Base-by-base conservation (phyloP, 2,797 vertebrate species). In the Schizopygopsis pylzovi region DNA sequence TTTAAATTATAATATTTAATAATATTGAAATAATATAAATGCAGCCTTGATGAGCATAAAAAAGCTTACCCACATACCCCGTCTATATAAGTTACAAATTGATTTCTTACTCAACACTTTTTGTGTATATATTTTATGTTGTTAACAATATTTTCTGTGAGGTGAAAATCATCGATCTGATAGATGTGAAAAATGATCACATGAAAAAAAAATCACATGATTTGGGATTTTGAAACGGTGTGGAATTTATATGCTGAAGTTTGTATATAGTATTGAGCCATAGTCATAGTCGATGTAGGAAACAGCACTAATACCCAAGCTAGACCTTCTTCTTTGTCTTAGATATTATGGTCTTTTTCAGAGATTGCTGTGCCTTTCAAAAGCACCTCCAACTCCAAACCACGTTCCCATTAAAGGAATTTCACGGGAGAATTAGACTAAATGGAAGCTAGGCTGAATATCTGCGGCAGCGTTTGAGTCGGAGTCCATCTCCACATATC, bases 371-470 rank as follows among this genome's bases (percentile, higher is more conserved):
- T 18, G 16, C 20, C 56, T 33, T 83, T 59, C 71, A 52, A 83
- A 84, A 79, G 71, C 61, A 78, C 49, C 76, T 56, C 18, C 37
- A 79, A 71, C 83, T 79, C 52, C 76, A 79, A 79, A 61, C 75
- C 83, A 71, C 76, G 37, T 79, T 85, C 76, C 67, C 22, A 85
- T 85, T 85, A 70, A 59, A 79, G 49, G 39, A 54, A 54, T 71
- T 56, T 37, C 67, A 85, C 33, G 0, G 28, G 78, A 73, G 87
- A 89, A 80, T 88, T 84, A 63, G 68, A 83, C 72, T 88, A 81
- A 72, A 76, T 88, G 86, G 85, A 88, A 87, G 84, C 88, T 87
- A 89, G 49, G 81, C 56, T 82, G 87, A 90, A 89, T 77, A 65
- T 80, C 33, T 85, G 89, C 81, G 33, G 61, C 84, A 75, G 87